Evolutionary conservation across 1,140 invertebrate species (phyloP).

Genomic region (Copidosoma floridanum): DNA sequence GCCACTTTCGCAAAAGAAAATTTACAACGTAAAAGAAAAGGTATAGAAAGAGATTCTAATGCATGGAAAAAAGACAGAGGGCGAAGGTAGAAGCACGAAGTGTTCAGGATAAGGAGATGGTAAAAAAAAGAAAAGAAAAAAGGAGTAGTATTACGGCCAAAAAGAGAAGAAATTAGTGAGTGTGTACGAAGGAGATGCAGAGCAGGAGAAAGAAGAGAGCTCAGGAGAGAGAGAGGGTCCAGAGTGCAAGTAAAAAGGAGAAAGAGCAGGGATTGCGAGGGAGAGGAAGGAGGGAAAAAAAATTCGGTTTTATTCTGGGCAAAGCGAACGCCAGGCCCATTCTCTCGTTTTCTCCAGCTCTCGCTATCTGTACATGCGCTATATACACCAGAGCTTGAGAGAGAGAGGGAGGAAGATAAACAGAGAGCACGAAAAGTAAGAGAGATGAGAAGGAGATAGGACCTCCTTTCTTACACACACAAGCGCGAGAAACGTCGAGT

Average conservation of each 20-base stretch:
- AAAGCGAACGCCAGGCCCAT: not conserved
- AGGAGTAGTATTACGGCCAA: not conserved
- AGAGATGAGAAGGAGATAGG: not conserved
- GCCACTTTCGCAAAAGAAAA: not conserved
- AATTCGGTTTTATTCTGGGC: not conserved
- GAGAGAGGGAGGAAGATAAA: constrained; percentile 14
- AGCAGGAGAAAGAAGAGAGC: constrained; percentile 14
- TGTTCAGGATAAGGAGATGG: constrained; percentile 20
- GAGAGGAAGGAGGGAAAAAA: not conserved
- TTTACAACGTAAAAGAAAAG: not conserved
- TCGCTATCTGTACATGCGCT: too few relatives aligned
- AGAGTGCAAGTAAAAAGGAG: too few relatives aligned
- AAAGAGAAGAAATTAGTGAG: not conserved
- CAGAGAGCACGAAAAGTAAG: constrained; percentile 15
- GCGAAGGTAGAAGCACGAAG: not conserved
- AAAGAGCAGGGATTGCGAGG: not conserved
- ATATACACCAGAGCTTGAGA: not conserved
- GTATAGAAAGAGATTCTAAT: too few relatives aligned
- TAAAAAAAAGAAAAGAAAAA: constrained; percentile 8
- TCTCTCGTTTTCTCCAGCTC: too few relatives aligned
- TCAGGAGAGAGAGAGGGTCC: not conserved
- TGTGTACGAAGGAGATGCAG: not conserved
- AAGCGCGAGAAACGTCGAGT: not conserved
- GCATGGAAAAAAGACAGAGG: not conserved
- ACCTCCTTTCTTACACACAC: not conserved